These are phyloP conservation scores for Brachyptera risi DNA, from an alignment of 2,888 invertebrate species.

Conservation along the genomic window DNA sequence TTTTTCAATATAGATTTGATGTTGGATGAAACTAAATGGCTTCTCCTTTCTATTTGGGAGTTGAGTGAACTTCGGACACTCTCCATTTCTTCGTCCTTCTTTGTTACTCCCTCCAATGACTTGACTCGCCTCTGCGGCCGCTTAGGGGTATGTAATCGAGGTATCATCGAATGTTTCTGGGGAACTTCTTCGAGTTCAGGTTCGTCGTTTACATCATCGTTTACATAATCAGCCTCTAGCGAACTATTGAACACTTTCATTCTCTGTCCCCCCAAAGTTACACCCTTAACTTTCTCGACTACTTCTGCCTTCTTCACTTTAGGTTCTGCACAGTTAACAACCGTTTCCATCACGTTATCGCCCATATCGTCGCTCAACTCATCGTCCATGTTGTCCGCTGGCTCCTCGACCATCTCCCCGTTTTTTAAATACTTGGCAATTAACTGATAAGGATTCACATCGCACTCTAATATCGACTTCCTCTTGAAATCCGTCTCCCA, in stretches of 20 bases:
- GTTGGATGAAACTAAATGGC: slow-evolving; percentile 23
- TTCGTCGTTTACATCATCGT: slow-evolving; percentile 22
- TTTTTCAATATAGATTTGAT: slow-evolving; percentile 56
- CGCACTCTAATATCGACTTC: slow-evolving; percentile 75
- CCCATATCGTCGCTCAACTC: slow-evolving; percentile 51
- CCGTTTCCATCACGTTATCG: slow-evolving; percentile 42
- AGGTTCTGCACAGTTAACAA: not conserved
- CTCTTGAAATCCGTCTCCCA: slow-evolving; percentile 41
- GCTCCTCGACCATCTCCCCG: slow-evolving; percentile 42
- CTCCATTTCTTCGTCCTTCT: slow-evolving; percentile 40
- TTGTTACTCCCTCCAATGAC: slow-evolving; percentile 38
- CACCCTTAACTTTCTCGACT: slow-evolving; percentile 34
- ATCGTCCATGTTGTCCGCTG: slow-evolving; percentile 48
- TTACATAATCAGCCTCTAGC: slow-evolving; percentile 2
- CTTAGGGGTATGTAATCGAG: slow-evolving; percentile 53
- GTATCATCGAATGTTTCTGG: slow-evolving; percentile 35
- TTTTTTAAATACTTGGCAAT: slow-evolving; percentile 57
- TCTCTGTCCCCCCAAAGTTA: slow-evolving; percentile 64
- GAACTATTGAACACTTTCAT: slow-evolving; percentile 54
- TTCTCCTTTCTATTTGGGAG: slow-evolving; percentile 19
- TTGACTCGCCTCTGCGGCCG: slow-evolving; percentile 57
- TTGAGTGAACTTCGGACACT: slow-evolving; percentile 31
- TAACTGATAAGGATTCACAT: slow-evolving; percentile 79
- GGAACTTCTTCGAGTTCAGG: slow-evolving; percentile 39
- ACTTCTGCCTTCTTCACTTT: not conserved